Conservation (phyloP, 2,797 vertebrate genomes). For the Carapus acus region DNA sequence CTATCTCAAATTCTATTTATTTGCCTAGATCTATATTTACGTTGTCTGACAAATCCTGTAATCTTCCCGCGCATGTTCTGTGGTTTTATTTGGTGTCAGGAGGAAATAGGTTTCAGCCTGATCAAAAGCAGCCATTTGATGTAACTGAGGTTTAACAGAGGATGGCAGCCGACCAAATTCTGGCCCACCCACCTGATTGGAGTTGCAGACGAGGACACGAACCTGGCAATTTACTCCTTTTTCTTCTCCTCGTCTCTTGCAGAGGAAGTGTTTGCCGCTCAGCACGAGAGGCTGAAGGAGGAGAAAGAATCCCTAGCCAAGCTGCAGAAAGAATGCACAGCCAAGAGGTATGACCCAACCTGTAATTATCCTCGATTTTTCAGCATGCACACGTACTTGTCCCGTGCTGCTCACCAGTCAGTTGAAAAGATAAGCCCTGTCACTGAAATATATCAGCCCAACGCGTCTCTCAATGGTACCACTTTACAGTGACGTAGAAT, state of each 20-base stretch:
- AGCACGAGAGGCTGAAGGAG: conserved; percentile 79
- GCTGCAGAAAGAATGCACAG: conserved; percentile 87
- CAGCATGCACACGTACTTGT: conserved; percentile 15
- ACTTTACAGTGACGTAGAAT: conserved; percentile 31
- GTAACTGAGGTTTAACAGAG: conserved; percentile 32
- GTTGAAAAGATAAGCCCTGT: conserved; percentile 29
- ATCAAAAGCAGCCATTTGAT: conserved; percentile 59
- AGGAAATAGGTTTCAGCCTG: conserved; percentile 58
- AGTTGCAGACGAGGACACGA: conserved; percentile 32
- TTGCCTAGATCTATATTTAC: conserved; percentile 54
- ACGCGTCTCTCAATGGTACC: conserved; percentile 23
- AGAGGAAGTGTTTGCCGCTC: conserved; percentile 82
- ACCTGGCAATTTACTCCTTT: conserved; percentile 51
- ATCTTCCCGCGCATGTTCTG: conserved; percentile 57
- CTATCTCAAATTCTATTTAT: conserved; percentile 55
- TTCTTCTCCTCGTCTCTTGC: conserved; percentile 38
- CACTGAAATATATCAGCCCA: conserved; percentile 11
- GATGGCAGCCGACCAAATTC: conserved; percentile 46
- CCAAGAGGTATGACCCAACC: conserved; percentile 82
- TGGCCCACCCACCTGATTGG: conserved; percentile 58
- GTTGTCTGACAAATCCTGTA: conserved; percentile 52
- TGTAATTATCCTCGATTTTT: conserved; percentile 51
- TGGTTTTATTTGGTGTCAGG: conserved; percentile 61
- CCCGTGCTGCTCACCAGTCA: conserved; percentile 23
- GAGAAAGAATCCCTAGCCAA: conserved; percentile 83